Evolutionary conservation across 2,888 invertebrate genomes (phyloP), one percentile per base, ranked within the genome.

Genomic region (Tanaodytes sp.): DNA sequence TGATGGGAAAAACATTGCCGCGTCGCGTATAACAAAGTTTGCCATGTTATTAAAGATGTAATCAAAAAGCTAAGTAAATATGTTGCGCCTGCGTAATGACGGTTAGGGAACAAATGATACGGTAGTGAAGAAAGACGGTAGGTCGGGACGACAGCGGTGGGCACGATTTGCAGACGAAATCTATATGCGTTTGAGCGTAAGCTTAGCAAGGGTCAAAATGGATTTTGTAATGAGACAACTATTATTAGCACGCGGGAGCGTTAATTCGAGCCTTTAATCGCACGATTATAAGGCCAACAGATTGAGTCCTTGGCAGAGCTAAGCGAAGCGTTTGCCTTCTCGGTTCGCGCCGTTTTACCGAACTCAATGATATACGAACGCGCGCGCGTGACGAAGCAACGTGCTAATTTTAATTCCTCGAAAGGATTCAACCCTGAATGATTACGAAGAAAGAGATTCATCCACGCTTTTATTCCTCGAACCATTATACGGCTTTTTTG

Each of bases 301-400:
- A 65, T 66, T 49, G 70, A 74, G 76, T 75, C 79, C 79, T 79
- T 79, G 79, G 73, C 68, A 64, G 69, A 69, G 64, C 69, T 66
- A 64, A 68, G 76, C 66, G 71, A 75, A 77, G 74, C 42, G 61
- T 65, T 70, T 68, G 72, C 68, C 70, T 71, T 75, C 74, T 73
- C 73, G 74, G 76, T 73, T 71, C 73, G 57, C 59, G 48, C 37
- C 58, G 55, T 23, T 61, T 55, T 58, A 57, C 45, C 52, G 62
- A 46, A 57, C 59, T 57, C 63, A 55, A 55, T 62, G 59, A 61
- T 59, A 61, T 61, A 51, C 61, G 48, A 57, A 48, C 49, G 62
- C 64, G 71, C 63, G 75, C 64, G 70, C 59, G 67, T 68, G 69
- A 72, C 72, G 52, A 68, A 68, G 31, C 72, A 48, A 68, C 63